A percentile compares a stretch with the other conserved stretches of the same genome.
Conservation (phyloP, 2,888 invertebrate species). For the Mystacides longicornis region DNA sequence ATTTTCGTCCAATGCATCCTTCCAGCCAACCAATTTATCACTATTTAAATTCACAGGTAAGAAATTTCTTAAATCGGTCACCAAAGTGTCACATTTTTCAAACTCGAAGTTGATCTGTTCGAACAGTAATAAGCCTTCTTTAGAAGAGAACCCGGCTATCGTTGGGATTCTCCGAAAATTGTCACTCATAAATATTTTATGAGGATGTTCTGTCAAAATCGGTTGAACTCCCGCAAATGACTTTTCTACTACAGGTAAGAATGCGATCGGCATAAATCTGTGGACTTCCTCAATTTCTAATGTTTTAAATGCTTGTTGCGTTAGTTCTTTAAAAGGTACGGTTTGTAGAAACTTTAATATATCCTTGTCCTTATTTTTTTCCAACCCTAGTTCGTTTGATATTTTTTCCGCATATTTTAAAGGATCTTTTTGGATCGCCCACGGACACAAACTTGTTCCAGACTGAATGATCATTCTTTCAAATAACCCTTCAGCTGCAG, state of each 20-base stretch:
- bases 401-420: slow-evolving; percentile 11
- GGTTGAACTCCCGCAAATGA: slow-evolving; percentile 5
- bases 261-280: slow-evolving; percentile 9
- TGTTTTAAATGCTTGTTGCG: slow-evolving; percentile 1
- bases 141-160: slow-evolving; percentile 35
- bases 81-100: slow-evolving; percentile 15
- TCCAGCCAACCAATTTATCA: neutral
- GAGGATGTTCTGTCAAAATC: slow-evolving; percentile 13
- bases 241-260: slow-evolving; percentile 20
- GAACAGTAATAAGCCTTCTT: slow-evolving; percentile 32
- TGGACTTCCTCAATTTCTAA: slow-evolving; percentile 7
- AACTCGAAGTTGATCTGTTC: slow-evolving; percentile 24
- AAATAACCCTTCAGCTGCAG: slow-evolving; percentile 15
- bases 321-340: slow-evolving; percentile 11
- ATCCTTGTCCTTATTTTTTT: slow-evolving; percentile 8
- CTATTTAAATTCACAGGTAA: too few species aligned
- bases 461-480: slow-evolving; percentile 19
- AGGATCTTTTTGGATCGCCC: slow-evolving; percentile 13
- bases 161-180: slow-evolving; percentile 33
- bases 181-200: slow-evolving; percentile 9
- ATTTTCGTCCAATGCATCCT: slow-evolving; percentile 13
- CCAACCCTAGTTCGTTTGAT: slow-evolving; percentile 6
- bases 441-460: slow-evolving; percentile 11
- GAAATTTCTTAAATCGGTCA: slow-evolving; percentile 28
- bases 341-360: slow-evolving; percentile 15